phyloP scores from a whole-genome alignment of 1,140 invertebrate genomes.

The Lycorma delicatula region DNA sequence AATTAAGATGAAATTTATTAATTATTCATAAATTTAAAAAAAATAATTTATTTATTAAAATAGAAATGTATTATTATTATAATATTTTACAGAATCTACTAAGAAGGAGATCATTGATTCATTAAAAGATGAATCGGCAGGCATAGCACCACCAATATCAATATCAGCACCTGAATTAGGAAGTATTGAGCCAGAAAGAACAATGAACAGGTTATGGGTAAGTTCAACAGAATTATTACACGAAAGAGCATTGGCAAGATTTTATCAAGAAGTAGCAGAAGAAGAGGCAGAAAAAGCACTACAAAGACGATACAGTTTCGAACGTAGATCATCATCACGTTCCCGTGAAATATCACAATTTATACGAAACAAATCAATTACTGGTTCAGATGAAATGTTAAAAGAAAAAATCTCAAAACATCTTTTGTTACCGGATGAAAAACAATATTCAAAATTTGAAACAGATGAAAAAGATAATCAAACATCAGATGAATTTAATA shows the following conservation, averaged over 20 bases:
- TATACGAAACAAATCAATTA: no score
- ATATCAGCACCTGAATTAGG: constrained; percentile 65
- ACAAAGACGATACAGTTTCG: constrained; percentile 23
- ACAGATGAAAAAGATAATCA: no score
- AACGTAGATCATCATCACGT: constrained; percentile 7
- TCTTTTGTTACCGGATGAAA: no score
- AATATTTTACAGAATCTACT: constrained; percentile 10
- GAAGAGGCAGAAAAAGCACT: constrained; percentile 52
- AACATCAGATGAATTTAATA: no score
- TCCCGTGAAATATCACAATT: no score
- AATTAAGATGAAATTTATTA: no score
- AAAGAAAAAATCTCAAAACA: no score
- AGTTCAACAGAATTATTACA: constrained; percentile 73
- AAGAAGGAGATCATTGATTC: not conserved
- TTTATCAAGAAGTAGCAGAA: constrained; percentile 61
- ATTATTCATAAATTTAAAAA: no score
- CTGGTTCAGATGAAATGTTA: no score
- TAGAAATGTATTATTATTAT: no score
- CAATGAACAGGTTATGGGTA: constrained; percentile 54
- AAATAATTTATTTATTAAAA: no score
- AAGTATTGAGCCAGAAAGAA: constrained; percentile 41
- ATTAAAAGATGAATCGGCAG: constrained; percentile 34
- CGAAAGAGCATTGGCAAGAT: constrained; percentile 66
- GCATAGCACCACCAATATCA: constrained; percentile 64
- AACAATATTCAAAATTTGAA: no score